phyloP scores from a whole-genome alignment of 2,113 vertebrate genomes.

The Dicaeum eximium region DNA sequence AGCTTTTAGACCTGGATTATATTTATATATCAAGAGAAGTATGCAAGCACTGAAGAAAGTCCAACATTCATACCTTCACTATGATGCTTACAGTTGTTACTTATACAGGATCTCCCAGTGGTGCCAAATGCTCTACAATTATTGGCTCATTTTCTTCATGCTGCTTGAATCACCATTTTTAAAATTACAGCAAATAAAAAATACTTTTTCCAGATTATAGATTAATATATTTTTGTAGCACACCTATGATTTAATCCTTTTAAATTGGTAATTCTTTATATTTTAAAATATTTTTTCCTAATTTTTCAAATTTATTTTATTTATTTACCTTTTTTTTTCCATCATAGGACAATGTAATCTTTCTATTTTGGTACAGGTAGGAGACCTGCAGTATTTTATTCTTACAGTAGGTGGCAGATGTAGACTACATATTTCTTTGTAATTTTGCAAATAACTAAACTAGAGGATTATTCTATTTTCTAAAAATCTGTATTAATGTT shows the following conservation, averaged over 20 bases:
- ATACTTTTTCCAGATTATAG: background rate
- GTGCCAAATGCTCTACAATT: background rate
- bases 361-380: background rate
- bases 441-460: background rate
- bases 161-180: background rate
- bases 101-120: background rate
- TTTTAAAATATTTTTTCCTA: background rate
- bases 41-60: background rate
- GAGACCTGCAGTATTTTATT: background rate
- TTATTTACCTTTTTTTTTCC: background rate
- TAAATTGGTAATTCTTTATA: background rate
- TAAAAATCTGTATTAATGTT: constrained; percentile 31
- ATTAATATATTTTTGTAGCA: background rate
- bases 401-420: constrained; percentile 72
- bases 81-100: background rate
- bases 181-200: background rate
- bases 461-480: constrained; percentile 21
- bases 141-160: background rate
- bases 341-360: background rate
- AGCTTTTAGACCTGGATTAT: background rate
- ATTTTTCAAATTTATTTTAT: background rate
- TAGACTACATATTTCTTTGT: background rate
- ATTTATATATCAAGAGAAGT: background rate
- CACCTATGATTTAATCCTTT: background rate
- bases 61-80: background rate